These are phyloP conservation scores for Brachymystax lenok DNA, from an alignment of 2,797 vertebrate genomes.

Conservation along the genomic window DNA sequence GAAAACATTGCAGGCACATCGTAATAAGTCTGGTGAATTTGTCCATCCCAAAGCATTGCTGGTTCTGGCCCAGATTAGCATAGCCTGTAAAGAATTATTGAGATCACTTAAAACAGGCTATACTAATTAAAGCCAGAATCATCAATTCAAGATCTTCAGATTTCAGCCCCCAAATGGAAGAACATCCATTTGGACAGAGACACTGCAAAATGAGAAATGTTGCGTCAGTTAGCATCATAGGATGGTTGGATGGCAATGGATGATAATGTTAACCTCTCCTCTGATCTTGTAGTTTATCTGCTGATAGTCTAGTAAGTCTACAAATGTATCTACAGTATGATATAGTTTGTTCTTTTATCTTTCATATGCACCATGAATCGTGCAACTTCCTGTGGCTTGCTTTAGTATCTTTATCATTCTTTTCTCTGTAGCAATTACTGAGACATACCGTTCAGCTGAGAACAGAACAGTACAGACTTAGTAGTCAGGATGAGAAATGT, in stretches of 20 bases:
- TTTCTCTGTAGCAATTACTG: not conserved
- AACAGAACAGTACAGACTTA: not conserved
- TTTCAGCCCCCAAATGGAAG: conserved; percentile 52
- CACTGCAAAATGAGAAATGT: conserved; percentile 52
- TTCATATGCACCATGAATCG: not conserved
- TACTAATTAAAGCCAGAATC: conserved; percentile 78
- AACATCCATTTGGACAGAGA: conserved; percentile 36
- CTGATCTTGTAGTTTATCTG: too few species aligned
- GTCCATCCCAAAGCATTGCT: conserved; percentile 62
- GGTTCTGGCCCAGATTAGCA: conserved; percentile 88
- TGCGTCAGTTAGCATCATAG: conserved; percentile 51
- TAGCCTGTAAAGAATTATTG: conserved; percentile 87
- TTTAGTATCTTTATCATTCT: not conserved
- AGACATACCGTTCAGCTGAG: not conserved
- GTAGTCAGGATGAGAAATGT: not conserved
- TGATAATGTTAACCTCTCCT: not conserved
- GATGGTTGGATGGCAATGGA: conserved; percentile 22
- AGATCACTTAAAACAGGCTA: conserved; percentile 79
- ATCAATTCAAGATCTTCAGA: conserved; percentile 70
- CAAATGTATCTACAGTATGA: not conserved
- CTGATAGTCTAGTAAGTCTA: too few species aligned
- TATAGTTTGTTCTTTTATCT: not conserved
- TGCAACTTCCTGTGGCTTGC: not conserved
- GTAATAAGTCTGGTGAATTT: not conserved
- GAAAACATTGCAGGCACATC: conserved; percentile 53